These are phyloP conservation scores for Lutjanus argentimaculatus DNA, from an alignment of 2,797 vertebrate genomes.

Conservation along the genomic window DNA sequence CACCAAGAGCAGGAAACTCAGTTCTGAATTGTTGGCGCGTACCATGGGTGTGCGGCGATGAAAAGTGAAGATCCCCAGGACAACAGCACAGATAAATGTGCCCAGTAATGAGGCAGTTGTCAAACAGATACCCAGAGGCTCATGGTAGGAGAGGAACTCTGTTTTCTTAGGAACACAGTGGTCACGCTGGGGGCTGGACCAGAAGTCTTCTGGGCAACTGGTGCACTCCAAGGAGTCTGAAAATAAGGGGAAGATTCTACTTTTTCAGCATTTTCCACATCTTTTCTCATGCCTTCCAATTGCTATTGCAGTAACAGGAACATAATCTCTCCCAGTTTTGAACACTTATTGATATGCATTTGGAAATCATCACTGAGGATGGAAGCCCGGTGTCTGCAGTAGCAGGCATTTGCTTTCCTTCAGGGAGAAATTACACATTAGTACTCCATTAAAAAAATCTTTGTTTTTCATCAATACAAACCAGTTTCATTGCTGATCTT, in stretches of 20 bases:
- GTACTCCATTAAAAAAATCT: too few relatives aligned
- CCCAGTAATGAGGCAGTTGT: constrained; percentile 29
- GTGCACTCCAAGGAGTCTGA: constrained; percentile 77
- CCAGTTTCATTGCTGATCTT: background rate
- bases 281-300: too few relatives aligned
- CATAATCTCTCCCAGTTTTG: too few relatives aligned
- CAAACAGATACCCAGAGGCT: constrained; percentile 32
- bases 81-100: constrained; percentile 51
- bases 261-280: too few relatives aligned
- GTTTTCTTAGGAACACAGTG: constrained; percentile 28
- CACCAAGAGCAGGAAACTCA: constrained; percentile 73
- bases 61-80: constrained; percentile 67
- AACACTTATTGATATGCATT: too few relatives aligned
- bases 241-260: background rate
- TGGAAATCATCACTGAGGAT: too few relatives aligned
- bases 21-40: constrained; percentile 80
- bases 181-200: constrained; percentile 18
- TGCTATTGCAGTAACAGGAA: too few relatives aligned
- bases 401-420: too few relatives aligned
- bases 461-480: background rate
- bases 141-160: constrained; percentile 79
- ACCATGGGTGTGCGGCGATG: constrained; percentile 72
- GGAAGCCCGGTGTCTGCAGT: too few relatives aligned
- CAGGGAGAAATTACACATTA: too few relatives aligned
- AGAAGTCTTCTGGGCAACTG: constrained; percentile 68